phyloP scores from a whole-genome alignment of 2,888 invertebrate species.

The Buathra laborator region DNA sequence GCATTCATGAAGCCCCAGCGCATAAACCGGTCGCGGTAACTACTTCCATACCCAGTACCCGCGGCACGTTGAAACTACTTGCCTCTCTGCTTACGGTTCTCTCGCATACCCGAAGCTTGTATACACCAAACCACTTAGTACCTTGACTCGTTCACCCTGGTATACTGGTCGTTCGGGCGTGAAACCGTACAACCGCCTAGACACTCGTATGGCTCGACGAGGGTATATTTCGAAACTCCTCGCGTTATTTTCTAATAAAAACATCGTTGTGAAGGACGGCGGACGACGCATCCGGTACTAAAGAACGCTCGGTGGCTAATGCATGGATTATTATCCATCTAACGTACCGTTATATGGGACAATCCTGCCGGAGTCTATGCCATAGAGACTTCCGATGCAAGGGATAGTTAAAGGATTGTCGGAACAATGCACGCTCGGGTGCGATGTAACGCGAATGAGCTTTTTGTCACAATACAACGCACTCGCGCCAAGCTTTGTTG shows the following conservation, averaged over 20 bases:
- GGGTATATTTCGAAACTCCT: not conserved
- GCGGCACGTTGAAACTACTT: constrained; percentile 64
- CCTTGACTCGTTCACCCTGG: constrained; percentile 50
- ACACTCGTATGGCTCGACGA: not conserved
- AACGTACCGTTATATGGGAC: constrained; percentile 10
- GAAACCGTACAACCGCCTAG: constrained; percentile 21
- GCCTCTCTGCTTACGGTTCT: constrained; percentile 29
- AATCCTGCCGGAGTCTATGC: not conserved
- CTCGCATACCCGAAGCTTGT: constrained; percentile 30
- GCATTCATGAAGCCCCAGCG: constrained; percentile 63
- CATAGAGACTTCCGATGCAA: not conserved
- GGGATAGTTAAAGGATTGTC: constrained; percentile 3
- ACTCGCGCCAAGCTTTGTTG: too few relatives aligned
- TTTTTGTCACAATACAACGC: too few relatives aligned
- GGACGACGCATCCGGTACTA: not conserved
- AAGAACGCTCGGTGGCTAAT: constrained; percentile 27
- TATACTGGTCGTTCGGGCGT: constrained; percentile 2
- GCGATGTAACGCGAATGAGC: too few relatives aligned
- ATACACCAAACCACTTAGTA: constrained; percentile 61
- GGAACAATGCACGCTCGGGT: not conserved
- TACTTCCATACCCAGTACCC: constrained; percentile 54
- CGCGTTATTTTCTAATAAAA: constrained; percentile 32
- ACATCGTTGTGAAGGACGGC: constrained; percentile 27
- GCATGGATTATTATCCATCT: constrained; percentile 40
- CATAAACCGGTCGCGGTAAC: constrained; percentile 70